These are phyloP conservation scores for Fratercula arctica DNA, from an alignment of 2,797 vertebrate species.

Conservation along the genomic window DNA sequence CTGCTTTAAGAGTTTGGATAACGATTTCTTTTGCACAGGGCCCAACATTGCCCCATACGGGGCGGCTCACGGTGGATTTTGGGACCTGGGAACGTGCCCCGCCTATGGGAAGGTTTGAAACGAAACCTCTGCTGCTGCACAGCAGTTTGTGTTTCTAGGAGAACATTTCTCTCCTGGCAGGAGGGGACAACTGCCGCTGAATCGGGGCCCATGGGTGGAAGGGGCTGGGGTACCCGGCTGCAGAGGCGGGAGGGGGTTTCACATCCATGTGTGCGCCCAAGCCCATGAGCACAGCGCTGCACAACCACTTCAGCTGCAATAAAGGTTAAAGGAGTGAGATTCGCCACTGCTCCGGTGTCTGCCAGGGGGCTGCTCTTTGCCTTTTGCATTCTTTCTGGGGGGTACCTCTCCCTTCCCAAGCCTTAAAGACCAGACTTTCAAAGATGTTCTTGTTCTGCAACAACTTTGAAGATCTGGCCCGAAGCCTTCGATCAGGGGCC, in stretches of 20 bases:
- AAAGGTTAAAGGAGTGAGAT: background rate
- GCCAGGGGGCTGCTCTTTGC: background rate
- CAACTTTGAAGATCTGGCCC: background rate
- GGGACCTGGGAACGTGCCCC: background rate
- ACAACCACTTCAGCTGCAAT: background rate
- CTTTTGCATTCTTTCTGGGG: background rate
- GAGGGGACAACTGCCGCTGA: background rate
- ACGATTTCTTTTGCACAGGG: background rate
- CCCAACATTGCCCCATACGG: fast-evolving
- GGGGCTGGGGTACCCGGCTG: background rate
- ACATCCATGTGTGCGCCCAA: background rate
- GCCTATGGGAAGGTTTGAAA: background rate
- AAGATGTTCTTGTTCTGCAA: background rate
- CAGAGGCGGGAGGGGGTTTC: background rate
- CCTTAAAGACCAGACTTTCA: background rate
- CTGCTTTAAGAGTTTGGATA: background rate
- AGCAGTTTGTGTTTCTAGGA: background rate
- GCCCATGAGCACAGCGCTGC: fast-evolving
- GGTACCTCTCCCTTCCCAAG: background rate
- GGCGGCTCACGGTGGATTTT: background rate
- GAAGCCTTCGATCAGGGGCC: background rate
- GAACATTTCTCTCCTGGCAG: background rate
- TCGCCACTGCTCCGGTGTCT: background rate
- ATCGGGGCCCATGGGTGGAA: fast-evolving
- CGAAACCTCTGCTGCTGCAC: background rate